Base-by-base conservation (phyloP, 2,113 vertebrate genomes). In the Menura novaehollandiae region DNA sequence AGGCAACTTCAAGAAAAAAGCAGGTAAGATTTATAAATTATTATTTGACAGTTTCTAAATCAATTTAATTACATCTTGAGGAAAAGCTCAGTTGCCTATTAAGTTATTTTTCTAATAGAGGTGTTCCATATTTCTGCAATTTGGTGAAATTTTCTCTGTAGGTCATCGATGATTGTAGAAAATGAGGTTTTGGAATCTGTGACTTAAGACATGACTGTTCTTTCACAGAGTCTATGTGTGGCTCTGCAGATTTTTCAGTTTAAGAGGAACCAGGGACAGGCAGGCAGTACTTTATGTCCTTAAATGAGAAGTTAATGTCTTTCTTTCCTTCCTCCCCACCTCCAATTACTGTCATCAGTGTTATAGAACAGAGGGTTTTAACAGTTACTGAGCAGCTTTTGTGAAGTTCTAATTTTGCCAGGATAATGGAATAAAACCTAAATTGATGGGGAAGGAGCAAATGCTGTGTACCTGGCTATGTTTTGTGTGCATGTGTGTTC, bases 1-100 rank as follows among this genome's bases (percentile, higher is more conserved):
- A 98, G 98, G 98, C 98, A 97, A 99, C 98, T 98, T 98, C 97
- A 96, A 98, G 97, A 96, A 97, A 98, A 97, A 98, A 98, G 97
- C 99, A 99, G 98, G 99, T 99, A 98, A 98, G 98, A 77, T 41
- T 96, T 95, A 81, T 52, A 67, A 94, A 83, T 94, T 89, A 74
- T 68, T 93, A 59, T 83, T 93, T 80, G 80, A 62, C 69, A 80
- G 63, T 81, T 85, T 78, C n/a, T 81, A 33, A 71, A 74, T 8
- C 63, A 49, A 22, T 84, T 93, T 84, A 52, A 44, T 90, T 76
- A 81, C 89, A 80, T 52, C 47, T 72, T 74, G 76, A 87, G 49
- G 76, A 77, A 89, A 78, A 78, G 33, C 39, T 89, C 8, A 3
- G 39, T 95, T 87, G 64, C 17, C 47, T 75, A 23, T 66, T 44